Base-by-base conservation (phyloP, 2,797 vertebrate species). In the Enteromius mattozi region DNA sequence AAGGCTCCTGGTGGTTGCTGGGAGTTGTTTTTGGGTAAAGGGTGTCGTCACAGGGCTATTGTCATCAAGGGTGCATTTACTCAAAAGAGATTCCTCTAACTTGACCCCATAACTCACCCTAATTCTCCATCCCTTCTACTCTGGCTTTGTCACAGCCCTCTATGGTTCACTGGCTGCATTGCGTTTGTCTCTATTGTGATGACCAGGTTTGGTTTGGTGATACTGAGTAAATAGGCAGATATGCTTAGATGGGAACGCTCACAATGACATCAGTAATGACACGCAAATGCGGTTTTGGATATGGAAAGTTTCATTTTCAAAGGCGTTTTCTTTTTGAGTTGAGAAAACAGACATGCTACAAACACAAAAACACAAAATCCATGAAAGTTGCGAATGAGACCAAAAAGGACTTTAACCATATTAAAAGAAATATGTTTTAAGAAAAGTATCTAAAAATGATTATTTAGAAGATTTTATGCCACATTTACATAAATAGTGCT, bases 21-120 rank as follows among this genome's bases (percentile, higher is more conserved):
- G 87, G 87, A 86, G 71, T 84, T 91, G 91, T 91, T 86, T 92
- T 90, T 82, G 87, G 83, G 63, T 35, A 66, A 66, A 66, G 89
- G 84, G 92, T 90, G 93, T 88, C 89, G 86, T 93, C 92, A 93
- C 91, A 93, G 89, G 78, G 87, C 92, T 81, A 94, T 96, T 95
- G 94, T 95, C 88, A 88, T 85, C 0, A 51, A 63, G 45, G 83
- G 87, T 87, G 86, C 83, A 85, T 89, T 88, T 89, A 87, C 70
- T 92, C 87, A 92, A 92, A 90, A 88, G 90, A 90, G 80, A 81
- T 24, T 90, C 89, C 89, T 85, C 87, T 87, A 89, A 93, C 89
- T 88, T 94, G 92, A 95, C 94, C 94, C 89, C 82, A 24, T 89
- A 75, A 89, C 81, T 87, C 85, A 82, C 83, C 88, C 80, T 89